Percentiles rank a stretch among this genome's conserved stretches.
Evolutionary conservation across 2,888 invertebrate species (phyloP).

Genomic region (Apantesis nais): DNA sequence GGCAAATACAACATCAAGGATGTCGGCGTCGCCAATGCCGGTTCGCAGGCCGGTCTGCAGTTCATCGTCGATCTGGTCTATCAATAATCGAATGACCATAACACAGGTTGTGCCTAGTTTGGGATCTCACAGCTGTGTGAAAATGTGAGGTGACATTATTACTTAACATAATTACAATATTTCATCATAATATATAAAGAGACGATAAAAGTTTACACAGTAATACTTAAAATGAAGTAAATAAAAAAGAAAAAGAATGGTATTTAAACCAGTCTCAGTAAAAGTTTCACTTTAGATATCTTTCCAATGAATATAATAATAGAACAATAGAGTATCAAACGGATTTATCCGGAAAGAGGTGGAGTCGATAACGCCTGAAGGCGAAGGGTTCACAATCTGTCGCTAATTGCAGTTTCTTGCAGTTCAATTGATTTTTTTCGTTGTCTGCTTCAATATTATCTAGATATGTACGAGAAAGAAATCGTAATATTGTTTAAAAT

Average conservation of each 20-base stretch:
- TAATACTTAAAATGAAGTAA: too few species aligned
- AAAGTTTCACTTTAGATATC: neutral
- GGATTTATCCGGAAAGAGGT: conserved; percentile 36
- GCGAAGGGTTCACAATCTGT: conserved; percentile 40
- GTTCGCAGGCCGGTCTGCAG: too few species aligned
- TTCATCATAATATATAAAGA: neutral
- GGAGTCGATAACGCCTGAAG: conserved; percentile 42
- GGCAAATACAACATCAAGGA: too few species aligned
- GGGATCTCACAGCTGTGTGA: neutral
- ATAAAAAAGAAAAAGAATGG: neutral
- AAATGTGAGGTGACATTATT: neutral
- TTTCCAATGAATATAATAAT: conserved; percentile 15
- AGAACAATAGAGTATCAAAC: conserved; percentile 35
- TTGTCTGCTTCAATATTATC: neutral
- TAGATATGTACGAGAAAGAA: neutral
- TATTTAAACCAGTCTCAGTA: too few species aligned
- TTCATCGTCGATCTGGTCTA: too few species aligned
- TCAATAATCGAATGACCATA: neutral
- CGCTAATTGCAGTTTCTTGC: conserved; percentile 43
- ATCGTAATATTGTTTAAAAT: neutral
- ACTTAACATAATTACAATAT: neutral
- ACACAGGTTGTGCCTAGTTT: neutral
- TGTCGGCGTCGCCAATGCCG: too few species aligned
- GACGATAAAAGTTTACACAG: neutral
- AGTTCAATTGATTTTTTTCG: conserved; percentile 1